Conservation (phyloP, 2,113 vertebrate genomes). For the Enhydra lutris region DNA sequence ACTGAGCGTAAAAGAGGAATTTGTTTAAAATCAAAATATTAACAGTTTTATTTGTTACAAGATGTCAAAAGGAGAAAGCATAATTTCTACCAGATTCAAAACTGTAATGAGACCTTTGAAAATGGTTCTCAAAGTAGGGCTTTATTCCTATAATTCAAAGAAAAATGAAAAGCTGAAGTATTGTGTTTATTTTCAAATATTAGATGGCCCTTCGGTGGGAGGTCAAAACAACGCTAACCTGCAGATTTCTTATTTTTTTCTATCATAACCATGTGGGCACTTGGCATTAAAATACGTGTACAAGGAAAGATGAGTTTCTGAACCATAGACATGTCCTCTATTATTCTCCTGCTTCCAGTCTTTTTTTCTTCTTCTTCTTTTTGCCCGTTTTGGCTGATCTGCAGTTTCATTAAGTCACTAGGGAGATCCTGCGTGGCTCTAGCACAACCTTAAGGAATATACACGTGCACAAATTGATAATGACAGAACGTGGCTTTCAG, state of each 20-base stretch:
- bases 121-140: conserved; percentile 47
- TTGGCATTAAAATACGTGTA: background rate
- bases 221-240: background rate
- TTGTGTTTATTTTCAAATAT: background rate
- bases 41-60: conserved; percentile 76
- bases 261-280: background rate
- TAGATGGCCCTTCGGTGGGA: background rate
- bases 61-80: conserved; percentile 66
- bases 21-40: conserved; percentile 79
- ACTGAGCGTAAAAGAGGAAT: conserved; percentile 74
- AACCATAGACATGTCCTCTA: background rate
- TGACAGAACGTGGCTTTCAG: conserved; percentile 42
- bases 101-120: conserved; percentile 67
- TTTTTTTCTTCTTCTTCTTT: conserved; percentile 30
- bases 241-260: background rate
- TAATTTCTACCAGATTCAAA: conserved; percentile 67
- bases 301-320: background rate
- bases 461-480: background rate
- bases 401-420: conserved; percentile 23
- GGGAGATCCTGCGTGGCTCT: conserved; percentile 2
- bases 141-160: conserved; percentile 46
- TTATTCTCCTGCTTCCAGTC: background rate
- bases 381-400: background rate
- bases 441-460: conserved; percentile 10
- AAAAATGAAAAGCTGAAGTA: conserved; percentile 20